phyloP scores from a whole-genome alignment of 1,140 invertebrate genomes.

The Rhynchophorus ferrugineus region DNA sequence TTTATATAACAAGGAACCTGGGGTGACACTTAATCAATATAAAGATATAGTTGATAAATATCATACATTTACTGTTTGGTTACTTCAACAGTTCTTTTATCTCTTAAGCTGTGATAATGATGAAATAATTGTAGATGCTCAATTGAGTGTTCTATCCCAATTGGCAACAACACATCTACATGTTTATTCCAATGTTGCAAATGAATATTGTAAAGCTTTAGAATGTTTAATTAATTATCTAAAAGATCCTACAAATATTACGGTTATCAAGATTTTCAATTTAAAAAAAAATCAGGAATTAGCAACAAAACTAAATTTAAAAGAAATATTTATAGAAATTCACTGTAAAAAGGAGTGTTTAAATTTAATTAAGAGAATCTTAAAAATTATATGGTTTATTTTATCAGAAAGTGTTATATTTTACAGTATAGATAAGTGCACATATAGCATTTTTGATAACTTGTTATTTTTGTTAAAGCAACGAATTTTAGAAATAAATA shows the following conservation, averaged over 20 bases:
- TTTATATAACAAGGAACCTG: slow-evolving; percentile 40
- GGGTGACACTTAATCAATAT: slow-evolving; percentile 41
- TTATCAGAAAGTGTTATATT: slow-evolving; percentile 28
- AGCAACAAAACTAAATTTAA: slow-evolving; percentile 43
- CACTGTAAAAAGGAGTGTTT: slow-evolving; percentile 16
- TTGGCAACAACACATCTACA: slow-evolving; percentile 43
- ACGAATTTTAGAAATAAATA: slow-evolving; percentile 25
- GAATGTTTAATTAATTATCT: slow-evolving; percentile 41
- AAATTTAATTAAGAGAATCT: slow-evolving; percentile 27
- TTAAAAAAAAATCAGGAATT: slow-evolving; percentile 41
- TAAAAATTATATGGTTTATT: slow-evolving; percentile 31
- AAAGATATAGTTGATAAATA: slow-evolving; percentile 36
- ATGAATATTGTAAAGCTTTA: slow-evolving; percentile 43
- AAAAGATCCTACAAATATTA: slow-evolving; percentile 27
- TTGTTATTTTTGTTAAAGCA: slow-evolving; percentile 27
- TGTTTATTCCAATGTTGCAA: slow-evolving; percentile 43
- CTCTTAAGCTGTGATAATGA: slow-evolving; percentile 47
- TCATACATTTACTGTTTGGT: slow-evolving; percentile 49
- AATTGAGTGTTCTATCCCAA: slow-evolving; percentile 47
- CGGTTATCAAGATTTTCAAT: slow-evolving; percentile 42
- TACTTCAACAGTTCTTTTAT: slow-evolving; percentile 49
- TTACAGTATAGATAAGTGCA: slow-evolving; percentile 20
- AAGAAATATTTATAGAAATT: slow-evolving; percentile 37
- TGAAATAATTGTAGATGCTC: slow-evolving; percentile 43
- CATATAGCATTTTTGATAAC: slow-evolving; percentile 24